These are phyloP conservation scores for Drosophila navojoa DNA, from an alignment of 1,140 invertebrate species.

Conservation along the genomic window DNA sequence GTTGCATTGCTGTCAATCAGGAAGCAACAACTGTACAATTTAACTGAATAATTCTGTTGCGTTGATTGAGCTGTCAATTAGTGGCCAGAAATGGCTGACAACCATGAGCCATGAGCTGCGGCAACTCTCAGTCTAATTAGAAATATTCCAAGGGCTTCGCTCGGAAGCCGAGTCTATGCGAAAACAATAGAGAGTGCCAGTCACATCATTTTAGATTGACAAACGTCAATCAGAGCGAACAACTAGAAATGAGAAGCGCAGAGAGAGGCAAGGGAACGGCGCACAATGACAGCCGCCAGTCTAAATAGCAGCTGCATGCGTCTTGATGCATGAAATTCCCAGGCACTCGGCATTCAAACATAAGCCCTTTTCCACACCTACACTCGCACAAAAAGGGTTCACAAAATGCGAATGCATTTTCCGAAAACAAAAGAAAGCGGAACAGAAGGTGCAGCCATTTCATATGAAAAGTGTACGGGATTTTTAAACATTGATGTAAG, in stretches of 20 bases:
- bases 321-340: constrained; percentile 11
- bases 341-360: background rate
- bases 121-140: constrained; percentile 40
- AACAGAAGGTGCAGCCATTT: constrained; percentile 15
- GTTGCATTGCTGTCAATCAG: background rate
- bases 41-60: constrained; percentile 6
- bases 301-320: constrained; percentile 53
- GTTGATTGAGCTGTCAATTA: constrained; percentile 25
- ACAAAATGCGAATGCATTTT: constrained; percentile 15
- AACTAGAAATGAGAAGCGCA: constrained; percentile 6
- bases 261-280: constrained; percentile 13
- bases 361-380: background rate
- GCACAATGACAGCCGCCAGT: constrained; percentile 60
- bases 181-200: constrained; percentile 59
- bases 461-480: background rate
- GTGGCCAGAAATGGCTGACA: constrained; percentile 11
- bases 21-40: background rate
- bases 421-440: constrained; percentile 11
- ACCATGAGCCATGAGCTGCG: background rate
- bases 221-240: constrained; percentile 62
- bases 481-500: background rate
- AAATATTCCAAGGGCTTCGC: constrained; percentile 7
- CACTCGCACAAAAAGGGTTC: constrained; percentile 1
- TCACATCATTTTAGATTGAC: constrained; percentile 70
- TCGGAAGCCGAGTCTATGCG: constrained; percentile 39